A percentile compares a stretch with the other conserved stretches of the same genome.
Conservation (phyloP, 1,140 invertebrate species). For the Delia radicum region DNA sequence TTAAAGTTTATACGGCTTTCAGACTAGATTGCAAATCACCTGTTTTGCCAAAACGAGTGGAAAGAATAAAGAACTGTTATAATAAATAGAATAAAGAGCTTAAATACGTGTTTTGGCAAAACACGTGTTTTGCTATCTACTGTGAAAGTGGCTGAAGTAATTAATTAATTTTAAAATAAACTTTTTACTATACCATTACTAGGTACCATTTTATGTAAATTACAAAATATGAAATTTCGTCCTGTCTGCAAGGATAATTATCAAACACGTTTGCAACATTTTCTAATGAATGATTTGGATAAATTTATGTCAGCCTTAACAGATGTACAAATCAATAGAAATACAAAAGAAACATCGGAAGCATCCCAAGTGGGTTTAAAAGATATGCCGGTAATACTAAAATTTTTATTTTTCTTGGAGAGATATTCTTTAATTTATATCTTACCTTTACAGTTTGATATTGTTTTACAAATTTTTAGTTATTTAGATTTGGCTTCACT, state of each 20-base stretch:
- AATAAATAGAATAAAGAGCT: too few species aligned
- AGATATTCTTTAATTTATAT: background rate
- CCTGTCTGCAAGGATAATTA: slow-evolving; percentile 38
- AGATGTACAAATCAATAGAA: background rate
- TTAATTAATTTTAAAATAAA: background rate
- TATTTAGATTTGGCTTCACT: slow-evolving; percentile 79
- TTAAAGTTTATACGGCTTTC: background rate
- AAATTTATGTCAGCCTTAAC: slow-evolving; percentile 40
- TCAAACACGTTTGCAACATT: slow-evolving; percentile 40
- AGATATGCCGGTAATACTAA: slow-evolving; percentile 42
- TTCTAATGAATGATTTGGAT: slow-evolving; percentile 54
- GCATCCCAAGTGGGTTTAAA: slow-evolving; percentile 25
- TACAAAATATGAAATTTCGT: slow-evolving; percentile 48
- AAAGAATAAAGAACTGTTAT: too few species aligned
- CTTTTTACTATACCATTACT: background rate
- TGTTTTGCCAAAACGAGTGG: too few species aligned
- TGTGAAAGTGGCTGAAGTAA: too few species aligned
- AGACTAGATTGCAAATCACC: too few species aligned
- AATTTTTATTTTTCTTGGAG: background rate
- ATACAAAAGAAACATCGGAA: background rate
- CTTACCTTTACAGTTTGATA: slow-evolving; percentile 54
- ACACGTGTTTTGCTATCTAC: too few species aligned
- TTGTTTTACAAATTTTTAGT: slow-evolving; percentile 59
- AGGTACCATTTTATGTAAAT: slow-evolving; percentile 47
- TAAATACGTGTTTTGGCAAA: too few species aligned